phyloP scores from a whole-genome alignment of 2,113 vertebrate genomes.

The Lethenteron camtschaticum region DNA sequence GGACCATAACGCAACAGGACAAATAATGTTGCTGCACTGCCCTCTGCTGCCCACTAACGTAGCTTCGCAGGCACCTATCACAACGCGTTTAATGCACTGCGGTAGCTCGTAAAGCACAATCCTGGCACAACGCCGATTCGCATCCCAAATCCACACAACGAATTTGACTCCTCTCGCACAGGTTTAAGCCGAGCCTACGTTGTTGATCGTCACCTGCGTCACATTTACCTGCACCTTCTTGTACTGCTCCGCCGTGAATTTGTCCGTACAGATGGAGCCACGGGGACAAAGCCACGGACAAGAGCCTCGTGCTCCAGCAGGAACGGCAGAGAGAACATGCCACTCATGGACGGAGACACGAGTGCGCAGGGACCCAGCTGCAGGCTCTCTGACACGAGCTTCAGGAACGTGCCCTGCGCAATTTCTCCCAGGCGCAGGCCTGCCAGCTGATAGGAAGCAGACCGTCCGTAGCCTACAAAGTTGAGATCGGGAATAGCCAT shows the following conservation, averaged over 20 bases:
- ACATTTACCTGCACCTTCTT: conserved; percentile 35
- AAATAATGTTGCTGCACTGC: too few relatives aligned
- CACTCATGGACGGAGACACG: conserved; percentile 77
- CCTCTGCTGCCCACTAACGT: too few relatives aligned
- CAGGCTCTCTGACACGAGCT: conserved; percentile 36
- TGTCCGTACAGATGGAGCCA: conserved; percentile 87
- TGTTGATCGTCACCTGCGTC: too few relatives aligned
- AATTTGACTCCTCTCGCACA: too few relatives aligned
- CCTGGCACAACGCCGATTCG: too few relatives aligned
- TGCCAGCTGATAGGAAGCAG: conserved; percentile 29
- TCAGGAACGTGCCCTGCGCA: conserved; percentile 42
- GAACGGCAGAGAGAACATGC: conserved; percentile 84
- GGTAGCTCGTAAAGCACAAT: too few relatives aligned
- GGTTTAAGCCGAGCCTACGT: too few relatives aligned
- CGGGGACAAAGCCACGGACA: conserved; percentile 50
- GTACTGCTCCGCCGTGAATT: conserved; percentile 41
- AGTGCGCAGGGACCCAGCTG: conserved; percentile 36
- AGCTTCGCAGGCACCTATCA: too few relatives aligned
- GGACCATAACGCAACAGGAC: too few relatives aligned
- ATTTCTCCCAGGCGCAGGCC: conserved; percentile 35
- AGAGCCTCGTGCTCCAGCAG: conserved; percentile 36
- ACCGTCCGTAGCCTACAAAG: conserved; percentile 43
- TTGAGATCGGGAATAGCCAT: conserved; percentile 8
- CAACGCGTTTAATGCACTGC: too few relatives aligned
- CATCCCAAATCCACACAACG: too few relatives aligned